Base-by-base conservation (phyloP, 1,140 invertebrate genomes). In the Galleria mellonella region DNA sequence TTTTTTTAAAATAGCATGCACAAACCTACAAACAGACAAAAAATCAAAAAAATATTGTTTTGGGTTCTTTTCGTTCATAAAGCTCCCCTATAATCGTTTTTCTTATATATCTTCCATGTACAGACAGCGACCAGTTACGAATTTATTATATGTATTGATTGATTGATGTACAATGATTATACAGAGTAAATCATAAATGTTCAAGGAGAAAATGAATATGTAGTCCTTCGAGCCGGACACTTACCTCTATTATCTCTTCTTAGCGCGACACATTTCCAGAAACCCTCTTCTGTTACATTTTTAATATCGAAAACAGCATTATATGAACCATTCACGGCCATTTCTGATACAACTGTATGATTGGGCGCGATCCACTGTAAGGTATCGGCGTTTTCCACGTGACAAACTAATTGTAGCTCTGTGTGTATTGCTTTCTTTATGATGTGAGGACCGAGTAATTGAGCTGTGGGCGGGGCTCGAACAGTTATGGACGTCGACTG, bases 391-490 rank as follows among this genome's bases (percentile, higher is more conserved):
- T 75, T 69, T 13, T 81, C 67, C 3, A 75, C 65, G 1, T 59
- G 51, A 50, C 78, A 83, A 0, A 61, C 46, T 0, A 78, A 45
- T 44, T 78, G 68, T 14, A 65, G 30, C 23, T 64, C 46, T 0
- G 63, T 35, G 37, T 81, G 32, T 2, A 60, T 47, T 0, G 9
- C 53, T 44, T 46, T 63, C 0, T 51, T 55, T n/a, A 79, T 37
- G 5, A 41, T 51, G 37, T 79, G 76, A 0, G 69, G 65, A 3
- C 79, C 74, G 6, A 77, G 41, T 28, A 83, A 79, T 50, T 74
- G 70, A 0, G 66, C 75, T 28, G 47, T 47, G 0, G 77, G 77
- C 17, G 59, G 47, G 0, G 37, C n/a, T 50, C 60, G 51, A 3
- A 79, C 32, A 0, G 30, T 56, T 33, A 83, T 63, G 11, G 56